phyloP scores from a whole-genome alignment of 2,113 vertebrate species.

The Zosterops pallidus region DNA sequence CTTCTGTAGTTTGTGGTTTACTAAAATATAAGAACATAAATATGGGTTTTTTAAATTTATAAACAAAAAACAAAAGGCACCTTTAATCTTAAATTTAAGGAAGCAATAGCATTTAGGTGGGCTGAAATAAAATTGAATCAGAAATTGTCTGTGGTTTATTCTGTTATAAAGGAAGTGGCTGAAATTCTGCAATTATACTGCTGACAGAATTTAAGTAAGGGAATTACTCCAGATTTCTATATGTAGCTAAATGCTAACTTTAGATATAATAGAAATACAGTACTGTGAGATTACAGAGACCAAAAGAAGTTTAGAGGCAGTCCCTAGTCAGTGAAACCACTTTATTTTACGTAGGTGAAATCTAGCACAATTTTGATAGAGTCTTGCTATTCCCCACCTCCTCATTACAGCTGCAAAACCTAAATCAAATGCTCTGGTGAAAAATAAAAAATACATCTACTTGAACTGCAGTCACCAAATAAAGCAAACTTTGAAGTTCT shows the following conservation, averaged over 20 bases:
- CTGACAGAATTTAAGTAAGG: neutral
- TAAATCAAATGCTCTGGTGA: neutral
- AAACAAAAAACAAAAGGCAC: fast-evolving
- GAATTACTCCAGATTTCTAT: neutral
- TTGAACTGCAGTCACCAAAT: neutral
- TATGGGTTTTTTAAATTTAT: neutral
- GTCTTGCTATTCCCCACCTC: neutral
- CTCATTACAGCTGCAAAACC: neutral
- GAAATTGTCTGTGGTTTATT: neutral
- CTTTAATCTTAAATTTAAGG: neutral
- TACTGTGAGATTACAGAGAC: neutral
- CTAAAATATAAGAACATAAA: neutral
- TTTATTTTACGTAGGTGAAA: neutral
- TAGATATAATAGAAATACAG: neutral
- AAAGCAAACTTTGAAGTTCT: neutral
- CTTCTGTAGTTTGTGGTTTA: neutral
- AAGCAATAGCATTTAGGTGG: neutral
- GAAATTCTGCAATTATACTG: neutral
- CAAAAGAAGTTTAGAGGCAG: neutral
- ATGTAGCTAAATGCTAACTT: neutral
- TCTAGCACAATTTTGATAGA: neutral
- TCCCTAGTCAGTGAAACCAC: neutral
- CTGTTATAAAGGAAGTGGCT: neutral
- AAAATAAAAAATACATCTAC: neutral
- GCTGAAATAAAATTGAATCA: neutral